Evolutionary conservation across 1,140 invertebrate species (phyloP), one percentile per base, ranked within the genome.

Genomic region (Camponotus floridanus): DNA sequence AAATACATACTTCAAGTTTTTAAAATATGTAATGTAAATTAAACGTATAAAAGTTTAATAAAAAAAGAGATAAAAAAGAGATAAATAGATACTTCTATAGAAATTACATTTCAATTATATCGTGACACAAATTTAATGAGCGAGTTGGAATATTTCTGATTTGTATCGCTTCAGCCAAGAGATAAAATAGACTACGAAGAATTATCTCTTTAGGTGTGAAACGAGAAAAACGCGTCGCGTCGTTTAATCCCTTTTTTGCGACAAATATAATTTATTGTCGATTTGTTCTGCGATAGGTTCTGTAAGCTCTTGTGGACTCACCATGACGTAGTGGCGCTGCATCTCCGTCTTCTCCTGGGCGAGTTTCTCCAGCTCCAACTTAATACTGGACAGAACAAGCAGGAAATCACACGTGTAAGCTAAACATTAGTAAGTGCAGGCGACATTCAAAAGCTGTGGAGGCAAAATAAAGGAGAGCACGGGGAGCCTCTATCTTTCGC

Each of bases 241-340:
- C 11, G 13, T 21, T 31, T 13, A 26, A 21, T 18, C 45, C 21
- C 39, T 57, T 42, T 9, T 33, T 21, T 6, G 13, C 48, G 4
- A 51, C 15, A 31, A 21, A 33, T 11, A 45, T 31, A 26, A 65
- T 39, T 48, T n/a, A 31, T 51, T 55, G 26, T 31, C 59, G 81
- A 61, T 64, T 36, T 64, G 70, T 65, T 61, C 67, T 21, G 84
- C 67, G 67, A 74, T 61, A 74, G 68, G 79, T 45, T 76, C 64
- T 31, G 57, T 74, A 51, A 86, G 74, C 55, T 26, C 26, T 85
- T 86, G 55, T 78, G 76, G 39, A 96, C 97, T 98, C 96, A 98
- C 98, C 98, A 99, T 99, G 90, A 99, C 98, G 96, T 99, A 99
- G 96, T 99, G 98, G 95, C 98, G 97, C 95, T 99, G 98, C 97